A percentile compares a stretch with the other conserved stretches of the same genome.
These are phyloP conservation scores for Ridgeia piscesae DNA, from an alignment of 1,140 invertebrate genomes.

Conservation along the genomic window DNA sequence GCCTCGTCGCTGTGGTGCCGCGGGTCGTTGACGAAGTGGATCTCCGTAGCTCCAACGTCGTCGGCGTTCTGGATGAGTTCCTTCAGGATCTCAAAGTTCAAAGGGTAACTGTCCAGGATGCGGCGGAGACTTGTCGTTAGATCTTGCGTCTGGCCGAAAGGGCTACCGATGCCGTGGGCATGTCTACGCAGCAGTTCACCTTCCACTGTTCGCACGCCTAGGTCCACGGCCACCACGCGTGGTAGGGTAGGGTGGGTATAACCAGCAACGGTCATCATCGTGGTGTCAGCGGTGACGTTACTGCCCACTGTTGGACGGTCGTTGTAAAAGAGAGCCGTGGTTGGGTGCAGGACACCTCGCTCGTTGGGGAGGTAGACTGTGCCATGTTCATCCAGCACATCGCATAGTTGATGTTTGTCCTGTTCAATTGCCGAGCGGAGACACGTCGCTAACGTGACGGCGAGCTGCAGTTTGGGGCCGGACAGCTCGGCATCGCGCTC, in stretches of 20 bases:
- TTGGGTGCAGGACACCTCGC: conserved; percentile 2
- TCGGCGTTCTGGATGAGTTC: conserved; percentile 32
- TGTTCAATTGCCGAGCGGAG: not conserved
- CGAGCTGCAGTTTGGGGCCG: not conserved
- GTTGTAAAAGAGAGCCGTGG: conserved; percentile 16
- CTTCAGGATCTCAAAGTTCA: not conserved
- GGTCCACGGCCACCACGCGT: not conserved
- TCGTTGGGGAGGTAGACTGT: not conserved
- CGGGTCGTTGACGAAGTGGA: conserved; percentile 29
- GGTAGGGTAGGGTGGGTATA: conserved; percentile 10
- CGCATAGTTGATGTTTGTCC: not conserved
- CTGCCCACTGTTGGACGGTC: not conserved
- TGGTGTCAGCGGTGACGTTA: not conserved
- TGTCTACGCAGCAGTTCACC: not conserved
- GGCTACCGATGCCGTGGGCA: not conserved
- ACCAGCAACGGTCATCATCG: not conserved
- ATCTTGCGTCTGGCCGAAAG: conserved; percentile 24
- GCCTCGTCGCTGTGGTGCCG: not conserved
- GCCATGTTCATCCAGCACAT: not conserved
- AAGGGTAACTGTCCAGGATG: not conserved
- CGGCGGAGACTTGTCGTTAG: not conserved
- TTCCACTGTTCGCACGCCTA: conserved; percentile 14
- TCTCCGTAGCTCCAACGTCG: conserved; percentile 58
- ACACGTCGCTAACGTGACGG: not conserved
- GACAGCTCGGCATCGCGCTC: not conserved